Evolutionary conservation across 2,888 invertebrate species (phyloP), one percentile per base, ranked within the genome.

Genomic region (Ophion ellenae): DNA sequence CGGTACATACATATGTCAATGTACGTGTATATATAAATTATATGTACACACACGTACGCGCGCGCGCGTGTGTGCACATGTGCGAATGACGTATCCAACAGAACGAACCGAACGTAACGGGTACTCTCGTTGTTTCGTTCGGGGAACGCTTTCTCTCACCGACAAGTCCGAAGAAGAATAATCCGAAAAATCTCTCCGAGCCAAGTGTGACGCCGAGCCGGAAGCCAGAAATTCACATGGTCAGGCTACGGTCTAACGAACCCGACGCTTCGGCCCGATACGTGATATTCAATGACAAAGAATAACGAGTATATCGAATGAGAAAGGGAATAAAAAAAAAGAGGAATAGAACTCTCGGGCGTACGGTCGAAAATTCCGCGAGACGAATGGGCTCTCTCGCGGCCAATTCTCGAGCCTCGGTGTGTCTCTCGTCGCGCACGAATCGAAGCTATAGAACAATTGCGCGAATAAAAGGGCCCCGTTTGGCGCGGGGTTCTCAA

Each of bases 261-360:
- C 17, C 63, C 71, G 70, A 64, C 40, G 57, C 69, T 78, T 77
- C 63, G 83, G 77, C 45, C 85, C 75, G 85, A 79, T 78, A 73
- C 80, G 82, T 77, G 82, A 82, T 75, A 82, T 80, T 53, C 32
- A 76, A 66, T 28, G 1, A 36, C 28, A 45, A 59, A 59, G 70
- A 69, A 20, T n/a, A 81, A 28, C 10, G 69, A 75, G n/a, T 61
- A 61, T 45, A 61, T 45, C 59, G 14, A 45, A 85, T 81, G 57
- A 84, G 89, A 87, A 88, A 88, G 87, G 87, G 74, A 81, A n/a
- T n/a, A n/a, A n/a, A 76, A 59, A 86, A 88, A 69, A 59, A 66
- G 36, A 47, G 28, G 32, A 47, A 28, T 36, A 61, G 11, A 17
- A 71, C 59, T 61, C 17, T 10, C 40, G n/a, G 14, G 6, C 73